phyloP scores from a whole-genome alignment of 2,888 invertebrate genomes.

The Protophormia terraenovae region DNA sequence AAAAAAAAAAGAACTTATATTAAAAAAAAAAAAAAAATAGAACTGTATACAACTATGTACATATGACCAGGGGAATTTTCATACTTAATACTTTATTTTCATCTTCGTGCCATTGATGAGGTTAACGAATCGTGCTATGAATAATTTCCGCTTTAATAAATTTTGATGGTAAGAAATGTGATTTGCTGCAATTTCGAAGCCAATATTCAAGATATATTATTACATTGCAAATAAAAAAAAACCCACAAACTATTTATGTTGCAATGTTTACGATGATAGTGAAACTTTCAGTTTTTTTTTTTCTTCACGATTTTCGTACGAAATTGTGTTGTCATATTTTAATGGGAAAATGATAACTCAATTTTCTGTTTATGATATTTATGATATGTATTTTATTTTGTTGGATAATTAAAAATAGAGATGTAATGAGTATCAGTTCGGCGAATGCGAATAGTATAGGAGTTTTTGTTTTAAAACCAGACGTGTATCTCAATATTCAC shows the following conservation, averaged over 20 bases:
- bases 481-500: too few species aligned
- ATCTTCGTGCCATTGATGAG: slow-evolving; percentile 60
- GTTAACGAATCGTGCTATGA: slow-evolving; percentile 76
- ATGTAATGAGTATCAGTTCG: neutral
- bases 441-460: too few species aligned
- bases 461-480: too few species aligned
- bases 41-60: too few species aligned
- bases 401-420: neutral
- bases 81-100: neutral
- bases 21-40: too few species aligned
- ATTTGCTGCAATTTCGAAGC: slow-evolving; percentile 67
- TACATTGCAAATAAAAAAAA: neutral
- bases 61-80: neutral
- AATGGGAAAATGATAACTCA: neutral
- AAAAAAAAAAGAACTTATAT: too few species aligned
- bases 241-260: neutral
- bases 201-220: slow-evolving; percentile 22
- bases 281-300: slow-evolving; percentile 23
- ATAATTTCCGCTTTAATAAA: slow-evolving; percentile 77
- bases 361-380: neutral
- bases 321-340: neutral
- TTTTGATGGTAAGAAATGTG: slow-evolving; percentile 72
- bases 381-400: neutral
- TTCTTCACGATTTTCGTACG: neutral
- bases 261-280: slow-evolving; percentile 30